phyloP scores from a whole-genome alignment of 2,888 invertebrate genomes.

The Apamea anceps region DNA sequence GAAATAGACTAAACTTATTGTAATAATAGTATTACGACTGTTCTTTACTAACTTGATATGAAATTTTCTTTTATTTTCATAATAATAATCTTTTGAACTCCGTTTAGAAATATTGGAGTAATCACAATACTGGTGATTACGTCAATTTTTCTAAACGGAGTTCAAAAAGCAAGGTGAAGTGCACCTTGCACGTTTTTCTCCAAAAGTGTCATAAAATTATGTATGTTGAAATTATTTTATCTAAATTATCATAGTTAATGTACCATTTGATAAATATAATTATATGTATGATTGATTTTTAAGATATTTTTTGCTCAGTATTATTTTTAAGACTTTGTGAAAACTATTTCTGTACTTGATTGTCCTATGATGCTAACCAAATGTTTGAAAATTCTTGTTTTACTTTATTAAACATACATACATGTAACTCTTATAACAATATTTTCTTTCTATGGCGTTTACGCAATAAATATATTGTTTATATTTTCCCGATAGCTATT shows the following conservation, averaged over 20 bases:
- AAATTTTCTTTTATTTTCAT: constrained; percentile 57
- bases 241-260: not conserved
- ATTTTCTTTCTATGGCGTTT: not conserved
- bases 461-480: not conserved
- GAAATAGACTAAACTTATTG: constrained; percentile 72
- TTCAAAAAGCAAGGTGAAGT: too few species aligned
- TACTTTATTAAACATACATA: not conserved
- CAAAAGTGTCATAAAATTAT: not conserved
- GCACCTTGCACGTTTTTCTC: not conserved
- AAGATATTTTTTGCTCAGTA: constrained; percentile 37
- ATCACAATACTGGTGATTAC: too few species aligned
- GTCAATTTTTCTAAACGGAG: too few species aligned
- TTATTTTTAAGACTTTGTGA: not conserved
- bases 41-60: constrained; percentile 64
- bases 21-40: constrained; percentile 66
- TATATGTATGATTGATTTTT: constrained; percentile 3
- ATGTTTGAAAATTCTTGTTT: not conserved
- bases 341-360: not conserved
- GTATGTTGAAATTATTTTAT: constrained; percentile 10
- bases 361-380: not conserved
- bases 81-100: constrained; percentile 42
- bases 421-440: too few species aligned
- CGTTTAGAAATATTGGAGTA: constrained; percentile 40
- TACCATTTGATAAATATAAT: not conserved
- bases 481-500: not conserved